These are phyloP conservation scores for Ceryle rudis DNA, from an alignment of 2,797 vertebrate genomes.

Conservation along the genomic window DNA sequence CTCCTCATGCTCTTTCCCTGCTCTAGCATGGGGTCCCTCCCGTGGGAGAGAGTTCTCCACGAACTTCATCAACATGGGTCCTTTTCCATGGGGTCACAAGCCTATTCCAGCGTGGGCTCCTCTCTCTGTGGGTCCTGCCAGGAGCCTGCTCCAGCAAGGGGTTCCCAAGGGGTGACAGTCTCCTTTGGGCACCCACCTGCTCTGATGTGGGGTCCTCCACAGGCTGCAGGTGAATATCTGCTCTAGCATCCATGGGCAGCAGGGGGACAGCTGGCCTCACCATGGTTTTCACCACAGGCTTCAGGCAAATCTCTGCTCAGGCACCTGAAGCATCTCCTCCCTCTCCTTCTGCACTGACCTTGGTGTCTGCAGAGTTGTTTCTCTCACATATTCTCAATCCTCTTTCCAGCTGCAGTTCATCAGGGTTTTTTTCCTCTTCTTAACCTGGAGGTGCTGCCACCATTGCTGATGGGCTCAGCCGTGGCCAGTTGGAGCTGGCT, in stretches of 20 bases:
- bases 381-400: not conserved
- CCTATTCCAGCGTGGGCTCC: not conserved
- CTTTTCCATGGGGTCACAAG: not conserved
- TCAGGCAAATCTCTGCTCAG: no score
- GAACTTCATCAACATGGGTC: not conserved
- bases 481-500: not conserved
- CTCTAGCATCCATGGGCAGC: not conserved
- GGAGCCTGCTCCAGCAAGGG: not conserved
- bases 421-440: not conserved
- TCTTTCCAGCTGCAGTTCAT: not conserved
- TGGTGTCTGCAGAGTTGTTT: not conserved
- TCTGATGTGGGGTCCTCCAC: not conserved
- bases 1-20: no score
- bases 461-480: not conserved
- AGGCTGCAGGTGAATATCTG: not conserved
- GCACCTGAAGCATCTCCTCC: not conserved
- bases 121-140: not conserved
- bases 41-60: not conserved
- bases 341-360: not conserved
- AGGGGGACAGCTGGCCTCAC: no score
- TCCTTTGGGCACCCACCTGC: no score
- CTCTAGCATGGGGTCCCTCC: not conserved
- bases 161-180: not conserved
- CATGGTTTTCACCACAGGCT: no score
- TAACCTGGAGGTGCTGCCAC: not conserved